These are phyloP conservation scores for Metopolophium dirhodum DNA, from an alignment of 1,140 invertebrate species.

Conservation along the genomic window DNA sequence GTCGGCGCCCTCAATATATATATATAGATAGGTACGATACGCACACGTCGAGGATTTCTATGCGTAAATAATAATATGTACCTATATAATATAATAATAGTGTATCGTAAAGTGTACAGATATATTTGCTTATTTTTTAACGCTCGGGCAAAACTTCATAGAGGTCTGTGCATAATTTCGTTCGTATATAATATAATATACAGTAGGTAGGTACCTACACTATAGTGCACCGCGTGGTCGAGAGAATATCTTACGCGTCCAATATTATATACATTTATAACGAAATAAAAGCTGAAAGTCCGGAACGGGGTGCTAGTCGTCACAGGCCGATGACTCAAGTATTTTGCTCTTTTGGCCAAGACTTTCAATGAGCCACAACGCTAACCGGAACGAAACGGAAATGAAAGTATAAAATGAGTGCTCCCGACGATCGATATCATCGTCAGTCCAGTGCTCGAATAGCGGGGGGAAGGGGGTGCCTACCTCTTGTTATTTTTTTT, in stretches of 20 bases:
- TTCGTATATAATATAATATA: background rate
- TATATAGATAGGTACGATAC: background rate
- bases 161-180: background rate
- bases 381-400: background rate
- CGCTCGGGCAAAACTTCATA: background rate
- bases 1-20: background rate
- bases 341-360: background rate
- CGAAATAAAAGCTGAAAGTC: background rate
- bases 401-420: background rate
- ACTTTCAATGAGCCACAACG: background rate
- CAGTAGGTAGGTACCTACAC: too few relatives aligned
- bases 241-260: background rate
- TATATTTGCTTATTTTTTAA: conserved; percentile 12
- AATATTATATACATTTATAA: background rate
- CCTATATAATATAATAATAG: background rate
- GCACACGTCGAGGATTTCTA: background rate
- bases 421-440: background rate
- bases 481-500: background rate
- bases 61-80: background rate
- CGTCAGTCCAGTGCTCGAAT: background rate
- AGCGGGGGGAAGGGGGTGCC: too few relatives aligned
- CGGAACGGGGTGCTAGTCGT: background rate
- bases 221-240: too few relatives aligned
- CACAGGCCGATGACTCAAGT: background rate
- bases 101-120: background rate